Percentiles rank a stretch among this genome's conserved stretches.
These are phyloP conservation scores for Enteromius anoplus DNA, from an alignment of 2,797 vertebrate genomes.

Conservation along the genomic window DNA sequence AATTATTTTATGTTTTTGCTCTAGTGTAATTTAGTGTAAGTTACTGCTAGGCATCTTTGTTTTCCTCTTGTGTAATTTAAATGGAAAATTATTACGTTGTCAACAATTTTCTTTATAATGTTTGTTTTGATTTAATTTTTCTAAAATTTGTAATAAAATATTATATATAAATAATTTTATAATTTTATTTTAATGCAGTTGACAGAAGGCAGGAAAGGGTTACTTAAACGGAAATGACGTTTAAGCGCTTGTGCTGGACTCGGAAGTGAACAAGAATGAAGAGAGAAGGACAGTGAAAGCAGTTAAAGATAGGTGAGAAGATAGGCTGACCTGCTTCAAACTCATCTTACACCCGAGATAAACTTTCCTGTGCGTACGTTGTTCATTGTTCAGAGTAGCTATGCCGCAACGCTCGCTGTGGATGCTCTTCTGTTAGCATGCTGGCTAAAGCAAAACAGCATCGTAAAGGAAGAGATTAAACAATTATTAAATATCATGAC, in stretches of 20 bases:
- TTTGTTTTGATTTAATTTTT: too few species aligned
- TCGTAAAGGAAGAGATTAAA: conserved; percentile 8
- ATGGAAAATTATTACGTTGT: too few species aligned
- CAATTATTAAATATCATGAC: neutral
- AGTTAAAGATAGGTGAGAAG: conserved; percentile 36
- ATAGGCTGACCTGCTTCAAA: neutral
- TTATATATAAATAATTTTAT: too few species aligned
- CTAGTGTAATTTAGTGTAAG: too few species aligned
- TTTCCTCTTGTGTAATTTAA: too few species aligned
- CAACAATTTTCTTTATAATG: too few species aligned
- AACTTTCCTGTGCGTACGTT: neutral
- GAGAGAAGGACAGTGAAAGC: conserved; percentile 57
- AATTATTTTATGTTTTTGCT: too few species aligned
- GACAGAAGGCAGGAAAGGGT: neutral
- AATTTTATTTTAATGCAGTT: neutral
- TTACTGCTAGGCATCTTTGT: too few species aligned
- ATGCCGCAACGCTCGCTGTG: neutral
- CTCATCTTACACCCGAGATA: neutral
- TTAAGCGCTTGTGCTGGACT: conserved; percentile 13
- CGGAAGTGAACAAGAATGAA: conserved; percentile 61
- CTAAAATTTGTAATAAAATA: too few species aligned
- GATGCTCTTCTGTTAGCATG: conserved; percentile 2
- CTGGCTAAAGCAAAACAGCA: conserved; percentile 30
- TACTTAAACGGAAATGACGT: conserved; percentile 52
- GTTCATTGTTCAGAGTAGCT: too few species aligned